These are phyloP conservation scores for Sepiola atlantica DNA, from an alignment of 2,888 invertebrate genomes.

Conservation along the genomic window DNA sequence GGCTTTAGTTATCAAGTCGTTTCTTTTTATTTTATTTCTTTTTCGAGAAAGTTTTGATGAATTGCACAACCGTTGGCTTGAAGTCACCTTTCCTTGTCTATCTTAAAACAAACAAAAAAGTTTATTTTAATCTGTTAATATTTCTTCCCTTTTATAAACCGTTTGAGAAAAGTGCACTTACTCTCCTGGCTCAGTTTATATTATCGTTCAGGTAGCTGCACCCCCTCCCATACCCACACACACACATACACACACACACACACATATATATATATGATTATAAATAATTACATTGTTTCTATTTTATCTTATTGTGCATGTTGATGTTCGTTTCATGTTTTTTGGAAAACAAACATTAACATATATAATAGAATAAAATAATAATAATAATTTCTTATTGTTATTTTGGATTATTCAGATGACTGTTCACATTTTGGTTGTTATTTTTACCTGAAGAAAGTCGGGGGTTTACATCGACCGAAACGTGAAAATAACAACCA, in stretches of 20 bases:
- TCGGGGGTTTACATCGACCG: too few species aligned
- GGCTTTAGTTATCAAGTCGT: neutral
- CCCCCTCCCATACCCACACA: neutral
- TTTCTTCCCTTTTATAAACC: neutral
- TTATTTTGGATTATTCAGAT: too few species aligned
- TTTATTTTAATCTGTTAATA: neutral
- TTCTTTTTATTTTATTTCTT: neutral
- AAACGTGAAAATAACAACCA: too few species aligned
- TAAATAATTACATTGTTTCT: too few species aligned
- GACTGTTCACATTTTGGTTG: too few species aligned
- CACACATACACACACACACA: neutral
- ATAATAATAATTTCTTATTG: too few species aligned
- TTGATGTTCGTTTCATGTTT: too few species aligned
- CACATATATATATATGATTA: too few species aligned
- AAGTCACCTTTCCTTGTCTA: conserved; percentile 1
- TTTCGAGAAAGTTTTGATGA: neutral
- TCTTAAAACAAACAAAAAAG: neutral
- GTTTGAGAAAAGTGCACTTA: neutral
- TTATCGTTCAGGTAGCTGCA: neutral
- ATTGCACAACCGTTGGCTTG: neutral
- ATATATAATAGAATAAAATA: too few species aligned
- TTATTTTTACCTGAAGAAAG: too few species aligned
- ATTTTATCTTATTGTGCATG: too few species aligned
- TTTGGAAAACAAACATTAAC: too few species aligned
- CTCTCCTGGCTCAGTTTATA: neutral